Evolutionary conservation across 1,140 invertebrate species (phyloP), one percentile per base, ranked within the genome.

Genomic region (Pogonognathellus flavescens): DNA sequence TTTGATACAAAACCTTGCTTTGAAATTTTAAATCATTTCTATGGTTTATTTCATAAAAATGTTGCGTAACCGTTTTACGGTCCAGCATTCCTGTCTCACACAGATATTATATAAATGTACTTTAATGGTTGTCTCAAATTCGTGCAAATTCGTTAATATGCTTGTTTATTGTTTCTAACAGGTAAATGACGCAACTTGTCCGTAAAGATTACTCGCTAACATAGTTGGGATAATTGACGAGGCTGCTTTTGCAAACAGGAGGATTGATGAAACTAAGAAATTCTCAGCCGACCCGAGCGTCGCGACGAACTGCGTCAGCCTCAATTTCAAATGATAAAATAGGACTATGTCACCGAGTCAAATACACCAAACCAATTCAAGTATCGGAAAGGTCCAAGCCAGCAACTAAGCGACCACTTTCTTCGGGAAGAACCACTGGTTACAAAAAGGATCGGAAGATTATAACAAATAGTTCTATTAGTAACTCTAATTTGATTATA

Each of bases 221-320:
- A 3, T 41, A 3, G 31, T 41, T 6, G 31, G 31, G 31, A 41
- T 41, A 41, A 41, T 41, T 41, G 1, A 41, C 31, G 31, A 41
- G 31, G 31, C 31, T 41, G 31, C 31, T 3, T n/a, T n/a, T n/a
- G n/a, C 22, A 50, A 49, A 76, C 41, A 1, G 14, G 49, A n/a
- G 70, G n/a, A 76, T 85, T 85, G 76, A 85, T 85, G 84, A 85
- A 85, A 85, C 66, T 85, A 85, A 52, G 84, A 81, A 85, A 70
- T 31, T 80, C 57, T 50, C 49, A 70, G 1, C 31, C 76, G 72
- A 49, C n/a, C n/a, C 84, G 84, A 85, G 41, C 60, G 59, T 85
- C 80, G 84, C 53, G 84, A 13, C 20, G 84, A 20, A 53, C 25
- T 52, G 80, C 84, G 25, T 50, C 80, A 80, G 57, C 53, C 9